Evolutionary conservation across 2,888 invertebrate species (phyloP).

Genomic region (Limnephilus marmoratus): DNA sequence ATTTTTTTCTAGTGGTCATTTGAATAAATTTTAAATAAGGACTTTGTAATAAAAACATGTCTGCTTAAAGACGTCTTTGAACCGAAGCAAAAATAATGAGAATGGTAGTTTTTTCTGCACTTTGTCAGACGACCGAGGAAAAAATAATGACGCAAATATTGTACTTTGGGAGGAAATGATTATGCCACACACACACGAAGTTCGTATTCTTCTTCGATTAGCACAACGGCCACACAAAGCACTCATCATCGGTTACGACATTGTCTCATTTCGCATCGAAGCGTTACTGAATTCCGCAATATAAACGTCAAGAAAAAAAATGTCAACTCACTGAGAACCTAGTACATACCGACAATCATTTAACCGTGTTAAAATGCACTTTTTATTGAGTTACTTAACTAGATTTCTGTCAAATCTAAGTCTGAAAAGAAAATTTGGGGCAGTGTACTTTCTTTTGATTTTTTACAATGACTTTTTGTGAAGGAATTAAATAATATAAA

Average conservation of each 20-base stretch:
- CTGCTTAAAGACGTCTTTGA: not conserved
- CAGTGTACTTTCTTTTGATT: not conserved
- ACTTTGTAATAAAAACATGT: not conserved
- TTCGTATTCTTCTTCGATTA: not conserved
- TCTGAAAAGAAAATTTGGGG: not conserved
- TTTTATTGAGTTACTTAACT: not conserved
- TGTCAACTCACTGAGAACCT: not conserved
- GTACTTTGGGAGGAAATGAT: slow-evolving; percentile 15
- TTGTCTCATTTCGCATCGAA: slow-evolving; percentile 43
- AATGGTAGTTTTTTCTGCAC: not conserved
- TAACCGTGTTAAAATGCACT: not conserved
- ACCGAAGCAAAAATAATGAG: too few species aligned
- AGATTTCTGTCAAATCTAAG: not conserved
- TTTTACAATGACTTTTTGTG: not conserved
- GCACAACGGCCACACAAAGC: slow-evolving; percentile 13
- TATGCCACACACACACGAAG: slow-evolving; percentile 14
- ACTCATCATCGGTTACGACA: slow-evolving; percentile 29
- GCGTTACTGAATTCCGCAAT: slow-evolving; percentile 40
- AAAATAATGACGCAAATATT: not conserved
- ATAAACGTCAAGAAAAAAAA: not conserved
- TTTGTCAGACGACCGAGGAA: not conserved
- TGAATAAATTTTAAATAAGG: not conserved
- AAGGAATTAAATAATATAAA: not conserved
- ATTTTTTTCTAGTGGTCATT: not conserved
- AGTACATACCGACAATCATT: not conserved